A percentile compares a stretch with the other conserved stretches of the same genome.
Evolutionary conservation across 1,140 invertebrate genomes (phyloP).

Genomic region (Bradynema listronoti): DNA sequence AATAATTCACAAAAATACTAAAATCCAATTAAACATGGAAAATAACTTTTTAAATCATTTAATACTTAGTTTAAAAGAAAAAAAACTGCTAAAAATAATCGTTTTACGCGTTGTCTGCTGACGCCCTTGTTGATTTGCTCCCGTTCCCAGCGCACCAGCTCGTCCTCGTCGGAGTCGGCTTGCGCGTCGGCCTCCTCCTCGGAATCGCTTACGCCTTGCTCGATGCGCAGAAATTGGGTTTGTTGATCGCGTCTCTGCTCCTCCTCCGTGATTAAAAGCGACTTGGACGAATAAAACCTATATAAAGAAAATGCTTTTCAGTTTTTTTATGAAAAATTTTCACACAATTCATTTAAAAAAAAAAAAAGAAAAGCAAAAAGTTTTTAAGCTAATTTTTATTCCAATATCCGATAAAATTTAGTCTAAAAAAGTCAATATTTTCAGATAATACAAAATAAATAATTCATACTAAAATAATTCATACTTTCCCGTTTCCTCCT

Average conservation of each 20-base stretch:
- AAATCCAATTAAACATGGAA: no score
- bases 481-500: constrained; percentile 26
- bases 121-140: constrained; percentile 45
- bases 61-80: no score
- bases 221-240: constrained; percentile 26
- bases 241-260: constrained; percentile 36
- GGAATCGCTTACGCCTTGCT: constrained; percentile 38
- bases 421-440: not conserved
- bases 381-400: no score
- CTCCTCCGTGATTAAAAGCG: constrained; percentile 33
- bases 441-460: not conserved
- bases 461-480: not conserved
- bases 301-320: constrained; percentile 18
- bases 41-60: no score
- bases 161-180: constrained; percentile 32
- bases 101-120: constrained; percentile 27
- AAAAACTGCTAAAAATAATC: constrained; percentile 20
- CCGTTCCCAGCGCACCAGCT: constrained; percentile 33
- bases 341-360: no score
- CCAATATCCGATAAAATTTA: not conserved
- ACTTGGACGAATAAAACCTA: constrained; percentile 40
- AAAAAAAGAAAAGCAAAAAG: no score
- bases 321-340: no score
- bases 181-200: constrained; percentile 6
- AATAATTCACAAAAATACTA: no score